Conservation (phyloP, 2,888 invertebrate species). For the Mantis religiosa region DNA sequence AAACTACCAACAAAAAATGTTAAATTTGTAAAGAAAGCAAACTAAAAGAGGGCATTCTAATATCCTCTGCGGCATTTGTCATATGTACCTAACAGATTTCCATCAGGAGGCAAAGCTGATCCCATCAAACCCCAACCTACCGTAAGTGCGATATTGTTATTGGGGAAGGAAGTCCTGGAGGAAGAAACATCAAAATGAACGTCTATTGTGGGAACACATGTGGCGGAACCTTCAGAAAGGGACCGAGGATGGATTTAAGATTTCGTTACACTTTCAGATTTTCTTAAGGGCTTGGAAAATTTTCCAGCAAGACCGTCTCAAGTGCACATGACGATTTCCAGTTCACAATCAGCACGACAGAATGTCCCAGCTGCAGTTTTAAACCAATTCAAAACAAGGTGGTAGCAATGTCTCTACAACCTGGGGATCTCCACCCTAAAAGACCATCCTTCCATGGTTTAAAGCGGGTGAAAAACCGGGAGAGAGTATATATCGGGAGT, state of each 20-base stretch:
- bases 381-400: conserved; percentile 18
- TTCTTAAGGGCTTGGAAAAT: conserved; percentile 24
- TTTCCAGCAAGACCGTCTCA: conserved; percentile 16
- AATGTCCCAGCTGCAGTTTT: not conserved
- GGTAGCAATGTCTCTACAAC: not conserved
- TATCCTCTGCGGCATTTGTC: not conserved
- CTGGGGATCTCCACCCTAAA: not conserved
- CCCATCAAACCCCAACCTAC: not conserved
- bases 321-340: not conserved
- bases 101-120: not conserved
- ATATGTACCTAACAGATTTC: not conserved
- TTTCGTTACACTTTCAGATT: conserved; percentile 24
- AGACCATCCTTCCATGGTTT: not conserved
- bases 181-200: not conserved
- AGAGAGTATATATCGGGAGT: conserved; percentile 3
- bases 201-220: not conserved
- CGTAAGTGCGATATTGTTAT: not conserved
- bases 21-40: not conserved
- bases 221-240: not conserved
- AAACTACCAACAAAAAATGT: not conserved
- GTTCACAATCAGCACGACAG: not conserved
- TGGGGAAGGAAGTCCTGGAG: not conserved
- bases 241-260: conserved; percentile 19
- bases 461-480: not conserved
- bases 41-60: not conserved